phyloP scores from a whole-genome alignment of 2,888 invertebrate species.

The Oscheius myriophilus region DNA sequence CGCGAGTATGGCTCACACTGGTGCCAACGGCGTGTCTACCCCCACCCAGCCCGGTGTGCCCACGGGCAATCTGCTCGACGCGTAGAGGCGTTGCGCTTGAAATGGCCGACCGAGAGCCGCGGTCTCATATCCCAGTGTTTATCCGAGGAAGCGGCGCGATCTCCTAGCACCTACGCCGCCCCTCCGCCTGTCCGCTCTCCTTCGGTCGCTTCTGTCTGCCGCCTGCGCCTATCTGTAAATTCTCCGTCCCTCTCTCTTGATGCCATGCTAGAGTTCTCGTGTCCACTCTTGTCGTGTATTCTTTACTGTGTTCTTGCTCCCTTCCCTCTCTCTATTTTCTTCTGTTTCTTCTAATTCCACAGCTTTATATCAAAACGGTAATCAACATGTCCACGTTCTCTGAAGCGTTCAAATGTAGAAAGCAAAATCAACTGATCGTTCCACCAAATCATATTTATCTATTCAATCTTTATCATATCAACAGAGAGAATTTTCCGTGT shows the following conservation, averaged over 20 bases:
- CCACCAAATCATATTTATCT: slow-evolving; percentile 1
- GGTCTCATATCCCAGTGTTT: slow-evolving; percentile 29
- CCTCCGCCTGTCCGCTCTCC: slow-evolving; percentile 26
- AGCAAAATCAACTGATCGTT: slow-evolving; percentile 1
- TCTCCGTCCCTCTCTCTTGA: neutral
- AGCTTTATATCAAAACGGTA: slow-evolving; percentile 22
- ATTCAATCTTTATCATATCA: slow-evolving; percentile 27
- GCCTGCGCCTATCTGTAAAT: slow-evolving; percentile 26
- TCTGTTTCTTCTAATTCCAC: neutral
- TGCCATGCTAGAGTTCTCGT: slow-evolving; percentile 23
- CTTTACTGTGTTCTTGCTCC: slow-evolving; percentile 11
- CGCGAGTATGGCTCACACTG: slow-evolving; percentile 50
- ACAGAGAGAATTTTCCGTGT: slow-evolving; percentile 15
- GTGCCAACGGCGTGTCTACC: slow-evolving; percentile 42
- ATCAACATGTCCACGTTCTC: slow-evolving; percentile 4
- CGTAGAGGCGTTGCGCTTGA: slow-evolving; percentile 29
- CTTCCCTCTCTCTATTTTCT: slow-evolving; percentile 6
- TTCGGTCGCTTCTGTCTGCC: slow-evolving; percentile 27
- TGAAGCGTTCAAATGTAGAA: neutral
- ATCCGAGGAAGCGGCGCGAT: slow-evolving; percentile 25
- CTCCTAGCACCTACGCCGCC: slow-evolving; percentile 24
- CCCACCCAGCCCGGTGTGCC: slow-evolving; percentile 35
- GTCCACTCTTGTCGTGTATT: slow-evolving; percentile 15
- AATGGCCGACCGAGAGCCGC: slow-evolving; percentile 27
- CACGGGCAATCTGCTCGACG: slow-evolving; percentile 50